A percentile compares a stretch with the other conserved stretches of the same genome.
Conservation (phyloP, 1,140 invertebrate species). For the Zaprionus taronus region DNA sequence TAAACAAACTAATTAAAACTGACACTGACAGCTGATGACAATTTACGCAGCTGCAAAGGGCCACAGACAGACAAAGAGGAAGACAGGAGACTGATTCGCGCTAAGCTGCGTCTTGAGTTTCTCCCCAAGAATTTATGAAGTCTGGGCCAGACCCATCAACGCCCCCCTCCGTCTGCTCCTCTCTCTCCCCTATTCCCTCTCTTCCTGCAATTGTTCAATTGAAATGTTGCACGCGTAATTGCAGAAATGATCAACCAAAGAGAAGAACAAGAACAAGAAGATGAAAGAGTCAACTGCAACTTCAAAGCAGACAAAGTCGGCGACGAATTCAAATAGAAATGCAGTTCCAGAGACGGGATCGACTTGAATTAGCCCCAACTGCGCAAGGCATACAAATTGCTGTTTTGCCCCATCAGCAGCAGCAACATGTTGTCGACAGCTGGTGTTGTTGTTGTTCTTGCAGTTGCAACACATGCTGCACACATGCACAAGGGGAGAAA, state of each 20-base stretch:
- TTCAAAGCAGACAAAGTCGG: slow-evolving; percentile 53
- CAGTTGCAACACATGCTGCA: slow-evolving; percentile 57
- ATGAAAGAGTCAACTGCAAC: slow-evolving; percentile 35
- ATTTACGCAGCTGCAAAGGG: slow-evolving; percentile 68
- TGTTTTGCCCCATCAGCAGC: slow-evolving; percentile 39
- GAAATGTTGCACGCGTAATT: slow-evolving; percentile 82
- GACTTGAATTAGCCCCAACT: slow-evolving; percentile 68
- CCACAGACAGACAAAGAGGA: slow-evolving; percentile 15
- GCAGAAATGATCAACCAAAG: slow-evolving; percentile 26
- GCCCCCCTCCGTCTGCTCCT: neutral
- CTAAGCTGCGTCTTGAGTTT: slow-evolving; percentile 53
- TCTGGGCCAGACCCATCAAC: slow-evolving; percentile 23
- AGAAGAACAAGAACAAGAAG: neutral
- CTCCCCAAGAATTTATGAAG: slow-evolving; percentile 55
- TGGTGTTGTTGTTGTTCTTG: slow-evolving; percentile 35
- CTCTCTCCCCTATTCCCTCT: neutral
- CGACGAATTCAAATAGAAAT: slow-evolving; percentile 54
- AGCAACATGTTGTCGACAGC: slow-evolving; percentile 72
- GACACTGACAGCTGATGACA: slow-evolving; percentile 80
- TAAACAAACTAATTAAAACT: slow-evolving; percentile 83
- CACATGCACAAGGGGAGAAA: slow-evolving; percentile 42
- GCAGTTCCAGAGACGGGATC: slow-evolving; percentile 59
- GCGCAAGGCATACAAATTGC: slow-evolving; percentile 63
- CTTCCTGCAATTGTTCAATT: slow-evolving; percentile 57
- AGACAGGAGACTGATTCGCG: slow-evolving; percentile 20